Evolutionary conservation across 2,797 vertebrate species (phyloP).

Genomic region (Myotis daubentonii): DNA sequence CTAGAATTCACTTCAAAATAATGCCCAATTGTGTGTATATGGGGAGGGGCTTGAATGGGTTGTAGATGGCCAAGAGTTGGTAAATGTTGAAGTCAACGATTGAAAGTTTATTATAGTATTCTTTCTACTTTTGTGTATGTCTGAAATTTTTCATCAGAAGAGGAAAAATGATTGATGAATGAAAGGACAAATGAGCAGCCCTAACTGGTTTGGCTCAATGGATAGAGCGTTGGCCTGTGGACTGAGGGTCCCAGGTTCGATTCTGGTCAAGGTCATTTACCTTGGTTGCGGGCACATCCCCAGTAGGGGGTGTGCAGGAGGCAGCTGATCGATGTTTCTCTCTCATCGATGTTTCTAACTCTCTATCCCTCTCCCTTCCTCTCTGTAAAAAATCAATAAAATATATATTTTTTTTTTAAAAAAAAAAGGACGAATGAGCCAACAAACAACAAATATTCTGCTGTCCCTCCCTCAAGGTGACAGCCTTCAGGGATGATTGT

Average conservation of each 20-base stretch:
- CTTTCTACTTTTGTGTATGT: neutral
- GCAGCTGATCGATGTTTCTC: no score
- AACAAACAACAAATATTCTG: neutral
- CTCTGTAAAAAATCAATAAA: no score
- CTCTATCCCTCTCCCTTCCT: no score
- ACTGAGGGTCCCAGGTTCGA: no score
- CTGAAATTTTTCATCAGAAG: neutral
- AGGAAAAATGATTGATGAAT: neutral
- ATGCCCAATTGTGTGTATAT: neutral
- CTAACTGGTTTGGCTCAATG: no score
- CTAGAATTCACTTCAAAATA: slow-evolving; percentile 13
- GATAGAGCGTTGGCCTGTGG: no score
- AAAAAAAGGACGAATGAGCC: neutral
- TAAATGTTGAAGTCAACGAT: neutral
- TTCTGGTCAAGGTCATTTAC: no score
- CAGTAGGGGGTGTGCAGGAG: no score
- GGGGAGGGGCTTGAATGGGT: neutral
- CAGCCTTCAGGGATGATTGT: no score
- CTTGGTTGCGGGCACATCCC: no score
- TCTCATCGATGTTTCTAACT: no score
- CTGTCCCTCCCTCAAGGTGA: accelerated
- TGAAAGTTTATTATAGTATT: neutral
- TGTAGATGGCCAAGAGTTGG: neutral
- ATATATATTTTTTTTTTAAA: no score
- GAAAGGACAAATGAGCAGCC: neutral